Base-by-base conservation (phyloP, 2,888 invertebrate species). In the Melieria picta region DNA sequence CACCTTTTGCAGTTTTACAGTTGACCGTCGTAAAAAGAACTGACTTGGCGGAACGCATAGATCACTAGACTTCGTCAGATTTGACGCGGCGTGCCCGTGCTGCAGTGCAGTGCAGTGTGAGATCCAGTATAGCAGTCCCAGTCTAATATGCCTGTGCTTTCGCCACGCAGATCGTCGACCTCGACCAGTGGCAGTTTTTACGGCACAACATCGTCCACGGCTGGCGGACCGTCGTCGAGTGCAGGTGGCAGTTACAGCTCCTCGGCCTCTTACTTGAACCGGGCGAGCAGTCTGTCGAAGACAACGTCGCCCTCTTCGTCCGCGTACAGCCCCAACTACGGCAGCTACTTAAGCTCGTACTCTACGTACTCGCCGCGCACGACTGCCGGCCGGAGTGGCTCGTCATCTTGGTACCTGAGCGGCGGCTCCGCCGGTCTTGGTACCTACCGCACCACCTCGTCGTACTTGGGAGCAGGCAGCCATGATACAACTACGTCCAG, bases 111-210 rank as follows among this genome's bases (percentile, higher is more conserved):
- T 30, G 30, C 30, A 30, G 30, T 30, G 30, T 30, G 30, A 30
- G 30, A 30, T 30, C 30, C 30, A 30, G 30, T 30, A 30, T 30
- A 30, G 46, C 16, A 61, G 30, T 62, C 16, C 61, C 11, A 60
- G 46, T 70, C 74, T 78, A 87, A 86, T 87, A 87, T 87, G 87
- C 87, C 87, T 85, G 86, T 87, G 81, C 86, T 86, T 83, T 86
- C 87, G 83, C 83, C 87, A 77, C 82, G 86, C 82, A 81, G 87
- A 82, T 85, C 85, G 78, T 84, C 87, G 80, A 80, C 83, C 78
- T 83, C 85, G 80, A 82, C 82, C 80, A 83, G 85, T 82, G 83
- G 86, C 81, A 85, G 83, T 82, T 82, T 85, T 68, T 87, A 85
- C 82, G 83, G 85, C 81, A 84, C 86, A 78, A 81, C 86, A 76